Base-by-base conservation (phyloP, 2,888 invertebrate species). In the Andrena hattorfiana region DNA sequence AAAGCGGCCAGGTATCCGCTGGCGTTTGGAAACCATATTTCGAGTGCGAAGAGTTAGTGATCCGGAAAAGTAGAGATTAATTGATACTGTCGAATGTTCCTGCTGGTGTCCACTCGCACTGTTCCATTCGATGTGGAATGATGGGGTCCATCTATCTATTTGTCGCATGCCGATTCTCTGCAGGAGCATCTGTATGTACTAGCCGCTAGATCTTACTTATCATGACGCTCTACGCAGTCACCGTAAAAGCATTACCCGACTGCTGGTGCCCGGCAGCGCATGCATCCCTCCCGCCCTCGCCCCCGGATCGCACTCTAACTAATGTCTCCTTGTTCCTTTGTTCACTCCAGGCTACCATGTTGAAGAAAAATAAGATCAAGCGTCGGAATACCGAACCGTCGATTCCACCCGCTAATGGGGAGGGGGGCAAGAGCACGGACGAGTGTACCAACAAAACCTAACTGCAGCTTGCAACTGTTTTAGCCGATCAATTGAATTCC, bases 341-440 rank as follows among this genome's bases (percentile, higher is more conserved):
- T 94, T 93, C 92, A 92, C 93, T 92, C 92, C 96, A 99, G 99
- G 99, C 99, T 94, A 99, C 99, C 95, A 99, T 99, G 99, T 96
- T 99, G 97, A 99, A 99, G 97, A 99, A 99, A 97, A 97, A 97
- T 96, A 99, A 99, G 97, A 98, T 99, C 96, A 99, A 98, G 96
- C 97, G 99, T 94, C 97, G 98, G 92, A 97, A 98, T 94, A 97
- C 97, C 91, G 97, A 97, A 95, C 97, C 97, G 93, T 96, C 96
- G 95, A 97, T 97, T 95, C 95, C 96, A 93, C 95, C 96, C 92
- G 95, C 96, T 94, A 96, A 96, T 94, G 96, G 96, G 94, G 96
- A 96, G 95, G 96, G 96, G 95, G 96, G 96, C 95, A 95, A 95
- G 95, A 95, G 95, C 94, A 95, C 95, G 92, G 95, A 95, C 93